phyloP scores from a whole-genome alignment of 2,797 vertebrate species.

The Babyrousa celebensis region DNA sequence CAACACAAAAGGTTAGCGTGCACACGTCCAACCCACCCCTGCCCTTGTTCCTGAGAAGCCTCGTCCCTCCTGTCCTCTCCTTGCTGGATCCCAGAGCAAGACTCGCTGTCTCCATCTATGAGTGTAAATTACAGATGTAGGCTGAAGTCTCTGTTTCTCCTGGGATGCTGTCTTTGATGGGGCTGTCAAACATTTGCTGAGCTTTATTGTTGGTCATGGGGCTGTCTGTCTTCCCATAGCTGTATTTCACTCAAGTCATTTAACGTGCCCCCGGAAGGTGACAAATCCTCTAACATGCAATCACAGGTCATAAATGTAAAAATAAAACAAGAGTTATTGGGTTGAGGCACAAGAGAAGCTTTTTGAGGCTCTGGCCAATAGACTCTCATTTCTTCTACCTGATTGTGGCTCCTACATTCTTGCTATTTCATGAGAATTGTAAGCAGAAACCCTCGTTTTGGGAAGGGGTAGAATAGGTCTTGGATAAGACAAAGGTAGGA shows the following conservation, averaged over 20 bases:
- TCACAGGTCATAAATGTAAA: constrained; percentile 35
- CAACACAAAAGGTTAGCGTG: background rate
- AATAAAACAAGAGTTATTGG: background rate
- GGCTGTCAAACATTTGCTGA: background rate
- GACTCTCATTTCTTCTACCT: background rate
- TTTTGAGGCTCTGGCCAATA: background rate
- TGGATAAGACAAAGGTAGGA: background rate
- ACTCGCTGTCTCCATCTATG: constrained; percentile 19
- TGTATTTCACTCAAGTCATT: constrained; percentile 68
- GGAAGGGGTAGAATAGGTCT: background rate
- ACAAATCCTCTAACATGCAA: constrained; percentile 70
- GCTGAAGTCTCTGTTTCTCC: background rate
- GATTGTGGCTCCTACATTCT: background rate
- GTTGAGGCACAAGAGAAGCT: background rate
- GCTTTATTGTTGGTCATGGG: background rate
- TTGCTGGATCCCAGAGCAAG: background rate
- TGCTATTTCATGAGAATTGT: background rate
- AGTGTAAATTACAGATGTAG: constrained; percentile 19
- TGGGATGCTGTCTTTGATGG: constrained; percentile 8
- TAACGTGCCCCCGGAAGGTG: background rate
- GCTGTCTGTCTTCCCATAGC: background rate
- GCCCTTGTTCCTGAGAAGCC: background rate
- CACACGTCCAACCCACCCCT: rapidly evolving
- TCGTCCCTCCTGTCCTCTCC: background rate
- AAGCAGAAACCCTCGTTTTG: background rate